These are phyloP conservation scores for Heliconius himera DNA, from an alignment of 1,140 invertebrate genomes.

Conservation along the genomic window DNA sequence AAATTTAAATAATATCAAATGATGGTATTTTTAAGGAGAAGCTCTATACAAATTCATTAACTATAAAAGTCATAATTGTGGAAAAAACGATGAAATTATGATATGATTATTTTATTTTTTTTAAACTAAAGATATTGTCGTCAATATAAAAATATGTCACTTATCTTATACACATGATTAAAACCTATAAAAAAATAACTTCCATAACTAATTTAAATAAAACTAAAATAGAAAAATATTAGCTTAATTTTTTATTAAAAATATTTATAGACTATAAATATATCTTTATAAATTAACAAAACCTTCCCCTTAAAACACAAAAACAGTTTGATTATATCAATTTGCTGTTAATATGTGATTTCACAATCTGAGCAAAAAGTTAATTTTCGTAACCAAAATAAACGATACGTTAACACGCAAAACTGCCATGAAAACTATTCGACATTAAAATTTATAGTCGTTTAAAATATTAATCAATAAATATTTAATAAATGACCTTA, in stretches of 20 bases:
- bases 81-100: no score
- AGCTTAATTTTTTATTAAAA: no score
- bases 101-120: no score
- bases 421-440: constrained; percentile 25
- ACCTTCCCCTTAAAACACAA: constrained; percentile 19
- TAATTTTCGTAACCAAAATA: constrained; percentile 33
- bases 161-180: no score
- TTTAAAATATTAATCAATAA: constrained; percentile 35
- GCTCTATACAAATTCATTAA: background rate
- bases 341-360: constrained; percentile 25
- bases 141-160: no score
- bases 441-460: constrained; percentile 27
- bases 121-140: no score
- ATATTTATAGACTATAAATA: no score
- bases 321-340: constrained; percentile 20
- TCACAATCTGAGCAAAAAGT: constrained; percentile 28
- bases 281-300: background rate
- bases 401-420: constrained; percentile 30
- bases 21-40: constrained; percentile 31
- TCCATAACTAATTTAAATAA: no score
- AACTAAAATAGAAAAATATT: no score
- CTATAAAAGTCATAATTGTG: background rate
- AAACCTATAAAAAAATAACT: no score
- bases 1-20: constrained; percentile 55
- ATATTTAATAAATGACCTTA: constrained; percentile 33